Evolutionary conservation across 2,888 invertebrate genomes (phyloP).

Genomic region (Drepanosiphum platanoidis): DNA sequence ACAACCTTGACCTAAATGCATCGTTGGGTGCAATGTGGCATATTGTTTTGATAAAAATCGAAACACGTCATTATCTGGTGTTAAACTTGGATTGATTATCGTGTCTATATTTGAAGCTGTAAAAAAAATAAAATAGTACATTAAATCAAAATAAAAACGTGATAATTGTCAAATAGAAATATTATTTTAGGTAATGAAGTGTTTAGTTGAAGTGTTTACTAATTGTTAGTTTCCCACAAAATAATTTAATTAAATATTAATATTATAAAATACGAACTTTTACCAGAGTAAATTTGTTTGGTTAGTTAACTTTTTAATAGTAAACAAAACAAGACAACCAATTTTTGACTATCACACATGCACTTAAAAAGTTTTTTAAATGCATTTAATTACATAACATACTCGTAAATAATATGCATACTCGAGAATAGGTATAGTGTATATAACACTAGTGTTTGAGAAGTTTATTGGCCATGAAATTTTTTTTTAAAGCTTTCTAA

Average conservation of each 20-base stretch:
- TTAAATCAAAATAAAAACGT: not conserved
- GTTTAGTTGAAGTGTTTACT: not conserved
- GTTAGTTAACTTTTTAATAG: slow-evolving; percentile 1
- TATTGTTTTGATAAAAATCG: slow-evolving; percentile 85
- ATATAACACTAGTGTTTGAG: no score
- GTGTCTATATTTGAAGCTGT: not conserved
- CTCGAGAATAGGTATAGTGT: no score
- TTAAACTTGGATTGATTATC: slow-evolving; percentile 67
- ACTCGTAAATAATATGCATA: not conserved
- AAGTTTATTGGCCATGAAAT: not conserved
- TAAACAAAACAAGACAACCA: not conserved
- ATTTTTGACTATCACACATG: not conserved
- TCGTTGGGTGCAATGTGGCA: slow-evolving; percentile 87
- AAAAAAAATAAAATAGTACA: not conserved
- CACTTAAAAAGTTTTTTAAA: not conserved
- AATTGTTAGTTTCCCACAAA: not conserved
- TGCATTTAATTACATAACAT: not conserved
- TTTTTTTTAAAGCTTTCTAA: not conserved
- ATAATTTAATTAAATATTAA: not conserved
- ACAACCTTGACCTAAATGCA: slow-evolving; percentile 86
- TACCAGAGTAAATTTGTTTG: not conserved
- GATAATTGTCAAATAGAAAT: not conserved
- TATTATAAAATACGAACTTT: not conserved
- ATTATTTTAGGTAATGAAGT: not conserved
- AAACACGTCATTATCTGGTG: slow-evolving; percentile 93